Evolutionary conservation across 2,113 vertebrate genomes (phyloP).

Genomic region (Albula goreensis): DNA sequence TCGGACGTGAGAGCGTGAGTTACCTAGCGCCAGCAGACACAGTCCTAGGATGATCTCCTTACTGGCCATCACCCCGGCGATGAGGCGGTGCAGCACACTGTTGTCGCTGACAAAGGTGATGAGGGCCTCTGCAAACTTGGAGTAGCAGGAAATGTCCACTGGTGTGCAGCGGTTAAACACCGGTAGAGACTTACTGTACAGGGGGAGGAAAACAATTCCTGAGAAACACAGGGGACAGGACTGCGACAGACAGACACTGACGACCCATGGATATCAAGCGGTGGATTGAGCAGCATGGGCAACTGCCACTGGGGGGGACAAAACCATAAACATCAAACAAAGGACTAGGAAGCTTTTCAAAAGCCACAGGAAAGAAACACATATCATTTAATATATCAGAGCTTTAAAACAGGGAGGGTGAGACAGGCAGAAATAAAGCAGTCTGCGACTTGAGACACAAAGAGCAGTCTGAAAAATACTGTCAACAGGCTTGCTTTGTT

Average conservation of each 20-base stretch:
- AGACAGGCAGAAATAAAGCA: slow-evolving; percentile 18
- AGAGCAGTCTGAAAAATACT: too few species aligned
- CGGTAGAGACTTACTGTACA: slow-evolving; percentile 82
- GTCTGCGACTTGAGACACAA: too few species aligned
- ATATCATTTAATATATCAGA: too few species aligned
- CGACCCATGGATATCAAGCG: too few species aligned
- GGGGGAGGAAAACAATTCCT: background rate
- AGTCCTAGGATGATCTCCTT: slow-evolving; percentile 98
- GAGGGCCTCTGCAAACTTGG: slow-evolving; percentile 93
- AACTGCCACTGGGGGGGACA: too few species aligned
- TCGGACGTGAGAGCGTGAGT: slow-evolving; percentile 33
- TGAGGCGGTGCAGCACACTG: slow-evolving; percentile 93
- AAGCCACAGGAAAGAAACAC: too few species aligned
- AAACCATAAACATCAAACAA: too few species aligned
- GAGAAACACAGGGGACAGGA: background rate
- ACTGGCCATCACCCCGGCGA: slow-evolving; percentile 93
- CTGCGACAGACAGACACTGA: background rate
- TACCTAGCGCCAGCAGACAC: slow-evolving; percentile 96
- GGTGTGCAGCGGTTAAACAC: slow-evolving; percentile 98
- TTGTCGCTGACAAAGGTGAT: slow-evolving; percentile 95
- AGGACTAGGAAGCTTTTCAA: too few species aligned
- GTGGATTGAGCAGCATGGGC: too few species aligned
- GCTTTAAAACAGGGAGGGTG: background rate
- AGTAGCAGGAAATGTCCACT: slow-evolving; percentile 93
- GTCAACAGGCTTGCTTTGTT: too few species aligned